Evolutionary conservation across 2,888 invertebrate genomes (phyloP).

Genomic region (Gymnocheta viridis): DNA sequence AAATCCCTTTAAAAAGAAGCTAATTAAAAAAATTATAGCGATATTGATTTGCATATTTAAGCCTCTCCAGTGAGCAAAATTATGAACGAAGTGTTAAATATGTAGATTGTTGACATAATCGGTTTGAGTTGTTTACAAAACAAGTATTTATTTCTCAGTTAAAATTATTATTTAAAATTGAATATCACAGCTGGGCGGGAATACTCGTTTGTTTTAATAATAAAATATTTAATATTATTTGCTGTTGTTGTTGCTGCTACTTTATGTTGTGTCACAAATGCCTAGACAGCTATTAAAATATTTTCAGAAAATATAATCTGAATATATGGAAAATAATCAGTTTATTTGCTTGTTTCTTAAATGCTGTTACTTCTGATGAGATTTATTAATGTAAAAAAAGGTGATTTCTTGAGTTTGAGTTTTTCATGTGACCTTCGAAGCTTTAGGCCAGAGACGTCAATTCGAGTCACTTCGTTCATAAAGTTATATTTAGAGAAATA

Average conservation of each 20-base stretch:
- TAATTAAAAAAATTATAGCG: neutral
- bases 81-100: neutral
- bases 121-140: neutral
- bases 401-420: neutral
- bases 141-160: neutral
- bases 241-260: neutral
- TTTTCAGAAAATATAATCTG: constrained; percentile 15
- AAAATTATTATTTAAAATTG: neutral
- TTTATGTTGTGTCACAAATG: constrained; percentile 52
- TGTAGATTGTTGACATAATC: constrained; percentile 6
- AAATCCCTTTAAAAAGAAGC: neutral
- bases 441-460: too few species aligned
- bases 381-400: neutral
- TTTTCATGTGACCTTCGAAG: neutral
- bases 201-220: neutral
- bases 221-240: neutral
- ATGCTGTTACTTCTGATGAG: neutral
- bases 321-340: constrained; percentile 13
- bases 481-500: too few species aligned
- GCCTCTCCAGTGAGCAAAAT: neutral
- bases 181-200: neutral
- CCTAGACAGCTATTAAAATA: constrained; percentile 25
- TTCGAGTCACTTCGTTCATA: too few species aligned
- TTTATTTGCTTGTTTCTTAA: neutral
- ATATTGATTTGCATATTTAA: neutral